Conservation (phyloP, 2,888 invertebrate genomes). For the Cheilosia urbana region DNA sequence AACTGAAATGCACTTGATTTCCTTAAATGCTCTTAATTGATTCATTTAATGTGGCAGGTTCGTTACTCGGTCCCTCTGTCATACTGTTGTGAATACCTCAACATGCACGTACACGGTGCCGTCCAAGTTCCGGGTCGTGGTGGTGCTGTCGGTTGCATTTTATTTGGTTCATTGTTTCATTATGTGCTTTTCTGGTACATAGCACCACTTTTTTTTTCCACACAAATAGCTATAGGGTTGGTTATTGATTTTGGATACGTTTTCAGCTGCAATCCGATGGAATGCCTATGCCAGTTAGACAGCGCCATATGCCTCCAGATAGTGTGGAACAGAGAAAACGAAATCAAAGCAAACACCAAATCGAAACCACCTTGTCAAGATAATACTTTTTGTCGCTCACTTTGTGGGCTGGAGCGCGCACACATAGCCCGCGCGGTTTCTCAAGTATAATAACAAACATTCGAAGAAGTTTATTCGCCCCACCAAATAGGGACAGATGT, state of each 20-base stretch:
- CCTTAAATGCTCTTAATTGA: conserved; percentile 66
- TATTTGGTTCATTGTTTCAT: conserved; percentile 42
- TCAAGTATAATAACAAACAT: conserved; percentile 66
- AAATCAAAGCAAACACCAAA: conserved; percentile 71
- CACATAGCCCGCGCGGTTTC: conserved; percentile 26
- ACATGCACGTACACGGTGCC: background rate
- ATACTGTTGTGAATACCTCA: conserved; percentile 48
- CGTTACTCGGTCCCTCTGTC: conserved; percentile 11
- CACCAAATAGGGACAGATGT: conserved; percentile 68
- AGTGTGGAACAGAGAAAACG: conserved; percentile 31
- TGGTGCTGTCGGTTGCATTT: conserved; percentile 31
- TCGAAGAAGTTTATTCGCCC: conserved; percentile 71
- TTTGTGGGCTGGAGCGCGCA: conserved; percentile 15
- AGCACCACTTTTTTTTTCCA: background rate
- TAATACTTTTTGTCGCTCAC: conserved; percentile 51
- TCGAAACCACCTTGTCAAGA: conserved; percentile 67
- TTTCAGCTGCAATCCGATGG: conserved; percentile 64
- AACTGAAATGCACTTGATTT: conserved; percentile 69
- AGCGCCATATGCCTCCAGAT: conserved; percentile 57
- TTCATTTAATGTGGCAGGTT: conserved; percentile 50
- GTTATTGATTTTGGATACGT: conserved; percentile 63
- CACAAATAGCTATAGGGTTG: conserved; percentile 33
- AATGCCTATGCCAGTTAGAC: conserved; percentile 46
- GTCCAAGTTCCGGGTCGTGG: conserved; percentile 37
- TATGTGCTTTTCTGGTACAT: background rate